These are phyloP conservation scores for Apis cerana DNA, from an alignment of 1,140 invertebrate genomes.

Conservation along the genomic window DNA sequence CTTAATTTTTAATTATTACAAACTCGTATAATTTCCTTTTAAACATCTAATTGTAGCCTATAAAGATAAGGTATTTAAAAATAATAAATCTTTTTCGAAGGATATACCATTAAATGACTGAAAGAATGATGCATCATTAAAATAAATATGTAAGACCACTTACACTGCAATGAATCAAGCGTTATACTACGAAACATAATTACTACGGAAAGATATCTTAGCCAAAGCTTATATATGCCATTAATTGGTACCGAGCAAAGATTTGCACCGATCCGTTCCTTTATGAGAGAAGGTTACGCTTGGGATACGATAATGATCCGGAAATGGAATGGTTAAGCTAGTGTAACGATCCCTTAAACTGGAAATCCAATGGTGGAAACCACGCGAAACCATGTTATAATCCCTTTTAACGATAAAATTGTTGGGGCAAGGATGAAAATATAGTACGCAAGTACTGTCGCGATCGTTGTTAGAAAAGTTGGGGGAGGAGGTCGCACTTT, in stretches of 20 bases:
- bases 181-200: background rate
- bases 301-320: conserved; percentile 7
- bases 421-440: conserved; percentile 12
- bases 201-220: background rate
- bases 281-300: conserved; percentile 1
- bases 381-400: conserved; percentile 33
- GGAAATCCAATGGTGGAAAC: conserved; percentile 27
- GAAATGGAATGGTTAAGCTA: conserved; percentile 18
- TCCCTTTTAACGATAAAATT: conserved; percentile 48
- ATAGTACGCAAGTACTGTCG: too few relatives aligned
- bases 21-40: too few relatives aligned
- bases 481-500: conserved; percentile 6
- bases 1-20: too few relatives aligned
- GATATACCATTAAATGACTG: too few relatives aligned
- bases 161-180: background rate
- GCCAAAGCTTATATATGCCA: too few relatives aligned
- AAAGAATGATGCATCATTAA: too few relatives aligned
- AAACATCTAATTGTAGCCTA: too few relatives aligned
- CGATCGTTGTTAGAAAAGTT: conserved; percentile 19
- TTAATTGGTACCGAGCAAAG: conserved; percentile 14
- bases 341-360: conserved; percentile 34
- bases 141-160: background rate
- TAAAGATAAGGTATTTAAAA: too few relatives aligned
- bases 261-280: background rate
- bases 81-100: too few relatives aligned